Evolutionary conservation across 37 sponge, comb jelly and placozoan genomes (phyloP).

Genomic region (Aplysina aerophoba): DNA sequence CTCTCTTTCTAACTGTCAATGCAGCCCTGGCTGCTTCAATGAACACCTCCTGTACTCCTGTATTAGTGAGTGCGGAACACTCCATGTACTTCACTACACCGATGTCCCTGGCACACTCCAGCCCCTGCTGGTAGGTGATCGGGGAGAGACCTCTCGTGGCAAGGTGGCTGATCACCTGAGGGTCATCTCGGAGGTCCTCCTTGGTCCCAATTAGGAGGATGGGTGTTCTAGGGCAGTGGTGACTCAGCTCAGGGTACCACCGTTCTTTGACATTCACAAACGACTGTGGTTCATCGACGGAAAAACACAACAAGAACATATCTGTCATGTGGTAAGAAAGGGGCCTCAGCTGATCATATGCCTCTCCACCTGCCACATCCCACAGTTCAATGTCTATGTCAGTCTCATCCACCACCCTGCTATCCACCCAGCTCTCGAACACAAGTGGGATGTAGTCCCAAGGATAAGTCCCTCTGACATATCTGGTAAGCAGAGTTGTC

Average conservation of each 20-base stretch:
- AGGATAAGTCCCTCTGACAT: slow-evolving; percentile 92
- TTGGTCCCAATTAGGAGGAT: slow-evolving; percentile 29
- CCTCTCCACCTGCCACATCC: slow-evolving; percentile 94
- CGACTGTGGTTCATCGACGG: slow-evolving; percentile 63
- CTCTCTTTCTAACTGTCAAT: slow-evolving; percentile 61
- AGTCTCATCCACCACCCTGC: slow-evolving; percentile 88
- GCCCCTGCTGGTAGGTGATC: not conserved
- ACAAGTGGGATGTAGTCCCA: slow-evolving; percentile 93
- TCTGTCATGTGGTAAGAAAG: slow-evolving; percentile 96
- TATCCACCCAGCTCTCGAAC: slow-evolving; percentile 94
- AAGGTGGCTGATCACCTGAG: not conserved
- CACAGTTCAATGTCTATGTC: slow-evolving; percentile 88
- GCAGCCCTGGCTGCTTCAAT: slow-evolving; percentile 67
- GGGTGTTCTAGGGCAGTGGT: not conserved
- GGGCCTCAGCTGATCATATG: slow-evolving; percentile 91
- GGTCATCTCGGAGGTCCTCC: slow-evolving; percentile 31
- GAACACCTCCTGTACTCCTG: slow-evolving; percentile 33
- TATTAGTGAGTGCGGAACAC: slow-evolving; percentile 29
- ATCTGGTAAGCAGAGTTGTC: slow-evolving; percentile 91
- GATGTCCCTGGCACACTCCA: slow-evolving; percentile 13
- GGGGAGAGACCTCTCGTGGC: not conserved
- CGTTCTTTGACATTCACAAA: slow-evolving; percentile 9
- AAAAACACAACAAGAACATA: slow-evolving; percentile 96
- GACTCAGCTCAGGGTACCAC: slow-evolving; percentile 13
- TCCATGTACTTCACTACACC: slow-evolving; percentile 20